These are phyloP conservation scores for Eupithecia centaureata DNA, from an alignment of 2,888 invertebrate species.

Conservation along the genomic window DNA sequence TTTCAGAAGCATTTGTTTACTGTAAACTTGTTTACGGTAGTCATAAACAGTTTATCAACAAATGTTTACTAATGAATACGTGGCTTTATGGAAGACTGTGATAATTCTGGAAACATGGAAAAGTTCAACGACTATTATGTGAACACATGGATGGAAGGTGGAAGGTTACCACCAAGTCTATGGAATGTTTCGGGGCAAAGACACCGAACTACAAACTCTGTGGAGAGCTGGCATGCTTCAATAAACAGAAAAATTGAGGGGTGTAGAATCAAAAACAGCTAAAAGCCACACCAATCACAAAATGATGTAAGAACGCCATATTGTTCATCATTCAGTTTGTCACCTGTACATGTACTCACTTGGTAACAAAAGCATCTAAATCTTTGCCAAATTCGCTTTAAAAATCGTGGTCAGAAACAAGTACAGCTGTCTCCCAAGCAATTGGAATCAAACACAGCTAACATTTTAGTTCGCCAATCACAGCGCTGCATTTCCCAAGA, in stretches of 20 bases:
- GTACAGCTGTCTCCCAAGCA: conserved; percentile 5
- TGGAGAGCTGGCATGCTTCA: conserved; percentile 9
- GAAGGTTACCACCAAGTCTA: neutral
- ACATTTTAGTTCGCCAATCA: too few species aligned
- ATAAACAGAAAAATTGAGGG: conserved; percentile 3
- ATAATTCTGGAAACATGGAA: conserved; percentile 7
- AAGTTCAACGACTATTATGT: neutral
- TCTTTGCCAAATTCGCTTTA: conserved; percentile 9
- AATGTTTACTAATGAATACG: too few species aligned
- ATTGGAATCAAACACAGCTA: too few species aligned
- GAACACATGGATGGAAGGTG: too few species aligned
- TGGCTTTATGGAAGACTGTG: neutral
- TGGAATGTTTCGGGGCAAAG: conserved; percentile 8
- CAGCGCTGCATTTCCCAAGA: too few species aligned
- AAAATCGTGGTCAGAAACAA: conserved; percentile 7
- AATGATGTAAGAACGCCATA: conserved; percentile 3
- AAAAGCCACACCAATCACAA: conserved; percentile 18
- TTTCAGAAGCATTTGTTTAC: too few species aligned
- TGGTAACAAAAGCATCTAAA: conserved; percentile 9
- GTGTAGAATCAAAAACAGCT: neutral
- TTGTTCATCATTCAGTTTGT: conserved; percentile 7
- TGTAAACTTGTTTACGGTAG: too few species aligned
- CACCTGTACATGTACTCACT: conserved; percentile 7
- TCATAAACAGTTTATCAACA: too few species aligned
- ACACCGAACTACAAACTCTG: neutral